Evolutionary conservation across 2,797 vertebrate genomes (phyloP).

Genomic region (Argentina silus): DNA sequence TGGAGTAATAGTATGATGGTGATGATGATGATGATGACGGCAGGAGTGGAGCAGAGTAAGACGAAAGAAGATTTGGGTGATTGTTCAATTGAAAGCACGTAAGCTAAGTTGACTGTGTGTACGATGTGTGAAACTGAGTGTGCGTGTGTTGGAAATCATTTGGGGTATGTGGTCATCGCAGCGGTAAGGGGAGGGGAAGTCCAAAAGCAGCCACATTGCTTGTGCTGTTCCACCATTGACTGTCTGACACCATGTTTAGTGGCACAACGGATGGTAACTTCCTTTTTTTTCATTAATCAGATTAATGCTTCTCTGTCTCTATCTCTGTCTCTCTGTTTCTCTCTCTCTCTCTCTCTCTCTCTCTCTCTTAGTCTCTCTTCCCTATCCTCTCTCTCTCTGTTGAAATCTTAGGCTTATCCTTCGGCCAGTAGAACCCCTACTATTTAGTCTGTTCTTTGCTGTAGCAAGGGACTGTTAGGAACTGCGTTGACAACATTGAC

Average conservation of each 20-base stretch:
- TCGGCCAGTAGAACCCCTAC: conserved; percentile 15
- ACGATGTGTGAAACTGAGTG: background rate
- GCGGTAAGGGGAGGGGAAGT: background rate
- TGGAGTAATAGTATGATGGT: too few species aligned
- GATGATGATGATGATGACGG: too few species aligned
- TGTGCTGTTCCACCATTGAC: background rate
- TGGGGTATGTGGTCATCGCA: background rate
- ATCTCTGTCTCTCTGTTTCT: background rate
- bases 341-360: background rate
- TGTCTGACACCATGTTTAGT: background rate
- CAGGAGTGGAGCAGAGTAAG: too few species aligned
- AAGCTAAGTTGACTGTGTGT: background rate
- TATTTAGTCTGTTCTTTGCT: background rate
- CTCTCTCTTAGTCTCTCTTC: conserved; percentile 25
- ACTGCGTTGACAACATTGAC: background rate
- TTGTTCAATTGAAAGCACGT: background rate
- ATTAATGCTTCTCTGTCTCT: background rate
- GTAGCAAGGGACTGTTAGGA: background rate
- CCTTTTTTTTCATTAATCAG: conserved; percentile 1
- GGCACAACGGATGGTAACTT: conserved; percentile 1
- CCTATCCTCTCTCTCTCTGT: conserved; percentile 54
- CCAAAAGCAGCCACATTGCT: background rate
- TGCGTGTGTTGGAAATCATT: background rate
- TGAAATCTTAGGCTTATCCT: too few species aligned
- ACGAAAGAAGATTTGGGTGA: background rate